A percentile compares a stretch with the other conserved stretches of the same genome.
Evolutionary conservation across 2,113 vertebrate genomes (phyloP).

Genomic region (Oncorhynchus gorbuscha): DNA sequence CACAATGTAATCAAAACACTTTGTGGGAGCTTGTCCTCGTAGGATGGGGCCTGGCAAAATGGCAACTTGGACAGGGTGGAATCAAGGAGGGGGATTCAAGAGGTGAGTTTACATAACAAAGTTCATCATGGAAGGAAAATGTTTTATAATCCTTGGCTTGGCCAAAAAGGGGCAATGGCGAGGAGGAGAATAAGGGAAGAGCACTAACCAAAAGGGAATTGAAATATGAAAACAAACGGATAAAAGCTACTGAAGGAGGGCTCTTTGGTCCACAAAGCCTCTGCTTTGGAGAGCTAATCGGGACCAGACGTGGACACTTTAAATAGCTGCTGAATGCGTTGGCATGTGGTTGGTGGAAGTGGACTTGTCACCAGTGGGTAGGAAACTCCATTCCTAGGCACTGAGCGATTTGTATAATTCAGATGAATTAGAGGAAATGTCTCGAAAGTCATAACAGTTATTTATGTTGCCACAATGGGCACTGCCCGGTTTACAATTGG

Average conservation of each 20-base stretch:
- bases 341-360: slow-evolving; percentile 52
- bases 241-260: slow-evolving; percentile 47
- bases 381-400: slow-evolving; percentile 22
- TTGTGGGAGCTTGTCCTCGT: slow-evolving; percentile 38
- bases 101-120: slow-evolving; percentile 59
- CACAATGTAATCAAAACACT: slow-evolving; percentile 64
- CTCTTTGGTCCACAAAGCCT: slow-evolving; percentile 31
- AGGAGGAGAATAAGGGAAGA: slow-evolving; percentile 8
- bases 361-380: slow-evolving; percentile 48
- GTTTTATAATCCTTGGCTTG: slow-evolving; percentile 30
- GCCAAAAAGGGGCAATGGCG: slow-evolving; percentile 31
- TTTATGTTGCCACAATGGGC: background rate
- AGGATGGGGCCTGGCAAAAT: slow-evolving; percentile 41
- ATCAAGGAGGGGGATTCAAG: slow-evolving; percentile 24
- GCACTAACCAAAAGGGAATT: slow-evolving; percentile 27
- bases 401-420: slow-evolving; percentile 35
- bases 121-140: slow-evolving; percentile 53
- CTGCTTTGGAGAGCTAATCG: slow-evolving; percentile 57
- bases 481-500: slow-evolving; percentile 1
- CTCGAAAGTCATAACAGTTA: background rate
- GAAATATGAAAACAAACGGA: slow-evolving; percentile 64
- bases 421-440: slow-evolving; percentile 32
- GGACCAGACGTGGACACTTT: slow-evolving; percentile 54
- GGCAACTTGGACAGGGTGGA: slow-evolving; percentile 30
- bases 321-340: slow-evolving; percentile 58